Evolutionary conservation across 2,797 vertebrate genomes (phyloP), one percentile per base, ranked within the genome.

Genomic region (Esox masquinongy): DNA sequence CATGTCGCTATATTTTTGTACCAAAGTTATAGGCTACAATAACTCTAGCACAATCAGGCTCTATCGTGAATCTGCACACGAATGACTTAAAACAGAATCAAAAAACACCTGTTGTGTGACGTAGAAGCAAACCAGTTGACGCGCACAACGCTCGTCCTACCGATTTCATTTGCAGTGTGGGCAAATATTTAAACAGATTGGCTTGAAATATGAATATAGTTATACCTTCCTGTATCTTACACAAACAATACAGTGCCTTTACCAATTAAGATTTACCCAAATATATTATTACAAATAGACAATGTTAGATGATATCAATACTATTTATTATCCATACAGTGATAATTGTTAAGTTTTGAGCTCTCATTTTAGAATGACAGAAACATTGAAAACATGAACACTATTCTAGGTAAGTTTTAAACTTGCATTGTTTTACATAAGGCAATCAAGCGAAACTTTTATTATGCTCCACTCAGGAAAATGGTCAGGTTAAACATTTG

Each of bases 1-100:
- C 81, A 83, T 83, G n/a, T 6, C 68, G 9, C 0, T 19, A 6
- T 8, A 9, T 24, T 1, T 39, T 3, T 64, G 63, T 19, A 7
- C 15, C 24, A 22, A 74, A 53, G 36, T 29, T 19, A 9, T 19
- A 31, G 29, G 3, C 29, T 31, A 17, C 24, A 14, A 61, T 4
- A 59, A 12, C 56, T 59, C 56, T 16, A 24, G 56, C 22, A 61
- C 22, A 61, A 61, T 24, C 56, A 24, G 56, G 56, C 56, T 22
- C 56, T 26, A 17, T 47, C 9, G 22, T 24, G n/a, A 61, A 61
- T 61, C 9, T 1, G 3, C 22, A 26, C 43, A 14, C 43, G 43
- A 47, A 47, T 47, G 3, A 47, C 9, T 47, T 47, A 0, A 47
- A 47, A 47, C 9, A 24, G 8, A 24, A 61, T 74, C 0, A 43